A percentile compares a stretch with the other conserved stretches of the same genome.
phyloP scores from a whole-genome alignment of 2,797 vertebrate genomes.

The Bradypus variegatus region DNA sequence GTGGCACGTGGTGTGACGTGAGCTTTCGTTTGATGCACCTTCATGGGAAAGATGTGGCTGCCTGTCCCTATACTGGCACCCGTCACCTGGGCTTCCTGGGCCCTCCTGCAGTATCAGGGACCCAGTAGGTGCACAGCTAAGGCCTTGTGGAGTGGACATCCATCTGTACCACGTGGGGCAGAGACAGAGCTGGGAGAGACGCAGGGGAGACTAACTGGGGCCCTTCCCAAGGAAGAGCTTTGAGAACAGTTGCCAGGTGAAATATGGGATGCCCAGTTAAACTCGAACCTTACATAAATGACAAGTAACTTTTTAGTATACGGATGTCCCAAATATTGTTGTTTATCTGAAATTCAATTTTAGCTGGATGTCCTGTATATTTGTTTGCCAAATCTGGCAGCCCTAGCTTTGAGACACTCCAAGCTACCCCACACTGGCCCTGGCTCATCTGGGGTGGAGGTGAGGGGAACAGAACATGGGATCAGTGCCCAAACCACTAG shows the following conservation, averaged over 20 bases:
- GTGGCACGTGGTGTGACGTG: accelerated
- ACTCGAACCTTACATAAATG: neutral
- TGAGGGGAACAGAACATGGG: too few relatives aligned
- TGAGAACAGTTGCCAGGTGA: neutral
- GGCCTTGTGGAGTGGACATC: neutral
- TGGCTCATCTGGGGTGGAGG: neutral
- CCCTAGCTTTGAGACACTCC: neutral
- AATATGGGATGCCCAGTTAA: too few relatives aligned
- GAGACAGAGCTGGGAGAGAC: neutral
- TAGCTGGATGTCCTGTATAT: neutral
- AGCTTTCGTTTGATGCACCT: neutral
- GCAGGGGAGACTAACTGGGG: neutral
- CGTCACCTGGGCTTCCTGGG: too few relatives aligned
- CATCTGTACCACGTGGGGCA: accelerated
- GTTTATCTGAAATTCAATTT: neutral
- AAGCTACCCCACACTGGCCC: neutral
- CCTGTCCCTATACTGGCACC: neutral
- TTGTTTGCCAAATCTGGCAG: neutral
- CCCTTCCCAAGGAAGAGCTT: neutral
- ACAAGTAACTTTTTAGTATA: neutral
- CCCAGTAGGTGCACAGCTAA: neutral
- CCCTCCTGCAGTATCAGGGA: neutral
- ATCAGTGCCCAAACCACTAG: neutral
- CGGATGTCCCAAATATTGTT: neutral
- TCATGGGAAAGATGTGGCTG: accelerated